Base-by-base conservation (phyloP, 2,888 invertebrate species). In the Ophion obscuratus region DNA sequence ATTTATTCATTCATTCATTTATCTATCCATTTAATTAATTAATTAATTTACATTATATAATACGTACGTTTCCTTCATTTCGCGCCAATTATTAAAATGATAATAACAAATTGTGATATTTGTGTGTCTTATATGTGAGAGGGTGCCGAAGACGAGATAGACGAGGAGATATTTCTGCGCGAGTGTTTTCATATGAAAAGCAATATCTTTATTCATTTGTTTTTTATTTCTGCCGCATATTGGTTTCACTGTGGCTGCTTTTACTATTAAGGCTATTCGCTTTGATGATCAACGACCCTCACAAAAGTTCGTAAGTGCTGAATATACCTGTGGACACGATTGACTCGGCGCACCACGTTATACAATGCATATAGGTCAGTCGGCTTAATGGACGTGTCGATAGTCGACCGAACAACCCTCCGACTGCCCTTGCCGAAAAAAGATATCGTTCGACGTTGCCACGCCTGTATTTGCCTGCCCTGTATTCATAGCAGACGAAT, bases 401-500 rank as follows among this genome's bases (percentile, higher is more conserved):
- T 77, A 9, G 82, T 71, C 84, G 81, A 88, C 83, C 86, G 87
- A 90, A 89, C 86, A 20, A 59, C 84, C 85, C 87, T 77, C 81
- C 14, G 78, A 64, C 87, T 74, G 47, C 84, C 76, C 76, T 27
- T 64, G n/a, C 36, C 59, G 74, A 82, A 84, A 87, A 71, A 84
- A 87, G 67, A 89, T 87, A 88, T 89, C 82, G 85, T 83, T 86
- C 87, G 64, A 57, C 59, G 67, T 84, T 82, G 82, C 81, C 89
- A 78, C 88, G 80, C 88, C 89, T 76, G 83, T 89, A 87, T 88
- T 90, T 88, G 83, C 83, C 76, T 67, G 75, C 81, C 87, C 86
- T 89, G 80, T 88, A 74, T 59, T 10, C 62, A 14, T 31, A 53
- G 31, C 59, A 24, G 27, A 14, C 20, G 9, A 71, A 71, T 53